Base-by-base conservation (phyloP, 2,888 invertebrate genomes). In the Smittia sp. region DNA sequence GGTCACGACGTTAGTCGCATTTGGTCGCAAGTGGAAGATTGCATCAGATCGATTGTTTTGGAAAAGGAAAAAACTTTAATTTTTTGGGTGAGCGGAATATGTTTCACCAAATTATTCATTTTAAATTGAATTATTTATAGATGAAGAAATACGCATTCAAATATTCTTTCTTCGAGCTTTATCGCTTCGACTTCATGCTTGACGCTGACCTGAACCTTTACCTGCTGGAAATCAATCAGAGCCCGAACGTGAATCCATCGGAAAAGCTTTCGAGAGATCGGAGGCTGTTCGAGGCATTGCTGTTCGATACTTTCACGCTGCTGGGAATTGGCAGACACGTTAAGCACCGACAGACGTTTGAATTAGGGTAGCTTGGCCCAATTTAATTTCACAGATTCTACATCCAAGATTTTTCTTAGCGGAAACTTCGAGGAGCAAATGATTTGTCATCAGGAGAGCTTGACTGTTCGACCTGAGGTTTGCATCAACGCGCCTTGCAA, bases 191-290 rank as follows among this genome's bases (percentile, higher is more conserved):
- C 81, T 91, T 98, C 79, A 90, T 96, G 0, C 84, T 98, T 1
- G 96, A 98, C 80, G 91, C 94, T 76, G 84, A 94, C 73, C 80
- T 98, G 0, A 91, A 90, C 66, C 92, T 96, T 0, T 92, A 88
- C 78, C 84, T 96, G 3, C 89, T 98, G 87, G 98, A 98, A 84
- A 97, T 95, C 0, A 98, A 98, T 79, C 98, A 98, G 98, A 96
- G 96, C 13, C 98, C 98, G 0, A 98, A 98, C 84, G 85, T 98
- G 1, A 65, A 65, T 74, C 95, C 95, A 0, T 95, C 97, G 0
- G 91, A 91, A 0, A 96, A 98, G 82, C 98, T 90, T 80, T 89
- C 91, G 13, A 91, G 89, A 0, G 98, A 98, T 81, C 86, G 88
- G 75, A 81, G 93, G 32, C 82, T 98, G 0, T 98, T 98, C 79